Percentiles rank a stretch among this genome's conserved stretches.
Conservation (phyloP, 1,140 invertebrate species). For the Coenobita brevimanus region DNA sequence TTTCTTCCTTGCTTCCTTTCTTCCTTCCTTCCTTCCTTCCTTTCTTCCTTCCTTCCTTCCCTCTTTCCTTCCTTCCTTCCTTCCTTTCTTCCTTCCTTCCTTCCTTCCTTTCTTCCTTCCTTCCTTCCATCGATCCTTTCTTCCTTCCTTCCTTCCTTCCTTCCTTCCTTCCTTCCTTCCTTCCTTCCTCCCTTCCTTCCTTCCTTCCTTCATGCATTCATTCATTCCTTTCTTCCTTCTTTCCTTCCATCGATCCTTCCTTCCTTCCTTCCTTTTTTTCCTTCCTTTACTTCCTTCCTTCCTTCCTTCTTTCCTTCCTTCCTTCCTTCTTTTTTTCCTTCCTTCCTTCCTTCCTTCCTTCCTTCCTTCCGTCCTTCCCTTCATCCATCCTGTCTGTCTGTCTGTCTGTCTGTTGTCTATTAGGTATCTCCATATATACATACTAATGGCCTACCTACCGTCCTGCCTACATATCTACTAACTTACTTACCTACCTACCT, state of each 20-base stretch:
- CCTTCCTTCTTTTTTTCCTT: not conserved
- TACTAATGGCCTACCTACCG: no score
- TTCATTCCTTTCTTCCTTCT: not conserved
- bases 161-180: slow-evolving; percentile 5
- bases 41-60: not conserved
- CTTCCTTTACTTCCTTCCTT: not conserved
- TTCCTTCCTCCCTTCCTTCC: not conserved
- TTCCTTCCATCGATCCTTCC: not conserved
- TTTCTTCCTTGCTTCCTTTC: not conserved
- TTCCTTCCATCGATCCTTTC: no score
- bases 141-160: not conserved
- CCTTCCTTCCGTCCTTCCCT: no score
- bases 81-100: not conserved
- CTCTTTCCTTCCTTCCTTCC: not conserved
- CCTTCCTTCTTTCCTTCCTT: not conserved
- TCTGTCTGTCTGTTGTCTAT: no score
- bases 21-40: not conserved
- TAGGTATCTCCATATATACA: no score
- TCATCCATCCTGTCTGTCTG: no score
- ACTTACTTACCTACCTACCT: no score
- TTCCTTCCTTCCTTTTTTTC: not conserved
- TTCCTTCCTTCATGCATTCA: not conserved
- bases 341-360: no score
- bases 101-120: not conserved
- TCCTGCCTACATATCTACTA: no score